Evolutionary conservation across 2,888 invertebrate genomes (phyloP).

Genomic region (Diplolepis rosae): DNA sequence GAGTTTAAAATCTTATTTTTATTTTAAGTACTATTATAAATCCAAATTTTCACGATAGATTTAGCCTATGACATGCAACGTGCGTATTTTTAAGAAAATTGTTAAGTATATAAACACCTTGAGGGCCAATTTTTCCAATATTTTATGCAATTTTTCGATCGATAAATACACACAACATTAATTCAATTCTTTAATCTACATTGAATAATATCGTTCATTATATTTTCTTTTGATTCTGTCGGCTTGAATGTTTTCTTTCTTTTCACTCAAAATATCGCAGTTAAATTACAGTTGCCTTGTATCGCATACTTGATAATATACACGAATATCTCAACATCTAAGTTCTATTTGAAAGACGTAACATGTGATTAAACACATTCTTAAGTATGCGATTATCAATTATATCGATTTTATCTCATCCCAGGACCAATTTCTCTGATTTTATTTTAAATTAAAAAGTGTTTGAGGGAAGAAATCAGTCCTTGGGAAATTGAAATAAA

Average conservation of each 20-base stretch:
- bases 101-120: conserved; percentile 32
- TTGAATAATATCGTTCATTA: conserved; percentile 28
- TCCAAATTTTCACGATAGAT: conserved; percentile 53
- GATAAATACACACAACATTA: conserved; percentile 25
- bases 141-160: conserved; percentile 47
- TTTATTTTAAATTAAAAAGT: not conserved
- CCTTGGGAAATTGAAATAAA: not conserved
- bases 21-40: not conserved
- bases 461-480: not conserved
- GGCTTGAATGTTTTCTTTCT: conserved; percentile 37
- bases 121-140: conserved; percentile 30
- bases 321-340: not conserved
- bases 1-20: not conserved
- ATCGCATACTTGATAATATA: conserved; percentile 33
- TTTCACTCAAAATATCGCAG: conserved; percentile 45
- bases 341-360: not conserved
- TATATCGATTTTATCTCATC: not conserved
- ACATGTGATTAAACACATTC: conserved; percentile 1
- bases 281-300: conserved; percentile 49
- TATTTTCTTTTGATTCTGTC: conserved; percentile 32
- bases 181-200: conserved; percentile 32
- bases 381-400: not conserved
- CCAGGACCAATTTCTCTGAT: not conserved
- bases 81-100: conserved; percentile 52
- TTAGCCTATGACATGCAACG: conserved; percentile 60